phyloP scores from a whole-genome alignment of 2,888 invertebrate genomes.

The Athripsodes cinereus region DNA sequence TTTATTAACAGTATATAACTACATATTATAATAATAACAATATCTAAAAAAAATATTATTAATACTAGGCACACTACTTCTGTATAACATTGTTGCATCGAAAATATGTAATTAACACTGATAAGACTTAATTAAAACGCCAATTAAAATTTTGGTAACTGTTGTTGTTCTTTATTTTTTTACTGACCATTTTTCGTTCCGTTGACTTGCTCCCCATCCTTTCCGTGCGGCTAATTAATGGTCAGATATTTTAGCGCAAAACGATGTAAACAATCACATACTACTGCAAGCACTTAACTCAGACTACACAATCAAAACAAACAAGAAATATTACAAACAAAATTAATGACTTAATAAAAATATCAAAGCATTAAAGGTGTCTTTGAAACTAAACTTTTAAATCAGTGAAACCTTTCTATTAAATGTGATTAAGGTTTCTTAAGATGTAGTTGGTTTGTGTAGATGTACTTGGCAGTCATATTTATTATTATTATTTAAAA shows the following conservation, averaged over 20 bases:
- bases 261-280: conserved; percentile 21
- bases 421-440: not conserved
- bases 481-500: not conserved
- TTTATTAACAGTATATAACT: not conserved
- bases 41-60: not conserved
- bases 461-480: not conserved
- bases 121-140: conserved; percentile 22
- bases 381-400: not conserved
- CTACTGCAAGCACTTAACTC: conserved; percentile 15
- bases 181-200: conserved; percentile 18
- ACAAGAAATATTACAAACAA: not conserved
- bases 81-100: conserved; percentile 3
- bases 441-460: not conserved
- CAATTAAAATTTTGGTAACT: conserved; percentile 23
- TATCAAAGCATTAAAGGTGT: not conserved
- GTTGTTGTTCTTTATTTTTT: conserved; percentile 14
- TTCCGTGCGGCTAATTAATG: conserved; percentile 19
- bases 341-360: not conserved
- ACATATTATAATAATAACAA: not conserved
- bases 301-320: not conserved
- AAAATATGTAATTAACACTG: conserved; percentile 21
- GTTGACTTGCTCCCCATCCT: conserved; percentile 12
- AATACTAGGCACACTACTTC: conserved; percentile 4
- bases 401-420: not conserved
- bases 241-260: conserved; percentile 22